These are phyloP conservation scores for Eumerus sabulonum DNA, from an alignment of 2,888 invertebrate species.

Conservation along the genomic window DNA sequence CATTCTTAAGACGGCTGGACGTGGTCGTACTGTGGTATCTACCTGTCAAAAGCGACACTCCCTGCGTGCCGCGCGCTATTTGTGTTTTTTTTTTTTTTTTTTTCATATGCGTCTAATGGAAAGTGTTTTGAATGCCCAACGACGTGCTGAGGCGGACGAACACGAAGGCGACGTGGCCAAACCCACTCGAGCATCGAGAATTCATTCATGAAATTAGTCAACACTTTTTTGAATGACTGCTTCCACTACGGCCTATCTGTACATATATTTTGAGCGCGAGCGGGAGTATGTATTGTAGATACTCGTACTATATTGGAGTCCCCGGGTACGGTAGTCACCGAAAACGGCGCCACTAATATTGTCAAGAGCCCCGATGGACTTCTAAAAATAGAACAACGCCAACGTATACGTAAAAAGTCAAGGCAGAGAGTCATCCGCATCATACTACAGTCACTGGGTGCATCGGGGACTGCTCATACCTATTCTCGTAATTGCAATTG, in stretches of 20 bases:
- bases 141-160: background rate
- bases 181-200: constrained; percentile 46
- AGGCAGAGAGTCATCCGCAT: constrained; percentile 14
- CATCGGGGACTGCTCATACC: constrained; percentile 4
- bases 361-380: constrained; percentile 12
- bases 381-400: constrained; percentile 53
- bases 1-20: constrained; percentile 41
- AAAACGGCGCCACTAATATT: constrained; percentile 58
- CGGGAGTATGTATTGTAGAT: constrained; percentile 36
- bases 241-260: background rate
- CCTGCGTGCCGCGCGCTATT: background rate
- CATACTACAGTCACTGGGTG: constrained; percentile 8
- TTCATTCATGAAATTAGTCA: constrained; percentile 61
- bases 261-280: constrained; percentile 33
- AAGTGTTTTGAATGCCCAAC: constrained; percentile 54
- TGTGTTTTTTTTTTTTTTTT: constrained; percentile 16
- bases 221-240: constrained; percentile 1
- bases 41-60: constrained; percentile 31
- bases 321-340: constrained; percentile 22
- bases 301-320: constrained; percentile 17
- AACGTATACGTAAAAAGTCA: constrained; percentile 12
- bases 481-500: constrained; percentile 45
- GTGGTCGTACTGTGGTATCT: constrained; percentile 8
- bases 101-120: constrained; percentile 35
- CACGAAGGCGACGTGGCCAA: background rate